Evolutionary conservation across 2,797 vertebrate species (phyloP), one percentile per base, ranked within the genome.

Genomic region (Rhodeus uyekii): DNA sequence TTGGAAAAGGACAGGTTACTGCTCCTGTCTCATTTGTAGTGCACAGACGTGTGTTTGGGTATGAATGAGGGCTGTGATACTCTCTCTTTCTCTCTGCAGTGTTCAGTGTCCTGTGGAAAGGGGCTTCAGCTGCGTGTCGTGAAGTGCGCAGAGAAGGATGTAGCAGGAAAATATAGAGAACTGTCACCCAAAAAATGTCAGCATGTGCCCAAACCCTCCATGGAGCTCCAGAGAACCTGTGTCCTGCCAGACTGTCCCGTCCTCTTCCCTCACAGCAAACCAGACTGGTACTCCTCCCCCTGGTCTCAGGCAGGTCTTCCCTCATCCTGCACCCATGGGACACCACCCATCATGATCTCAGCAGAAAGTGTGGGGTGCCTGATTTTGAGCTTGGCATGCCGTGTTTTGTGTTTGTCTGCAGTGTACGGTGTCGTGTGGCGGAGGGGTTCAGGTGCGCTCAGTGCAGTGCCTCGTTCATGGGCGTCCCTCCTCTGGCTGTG

Each of bases 341-440:
- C 8, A 2, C 55, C 12, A 58, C 24, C 14, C 24, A 0, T 32
- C 9, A 13, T 22, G 68, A 48, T 8, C 18, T 64, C 61, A 64
- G 4, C 32, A 36, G 32, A 5, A 22, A 64, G 61, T 78, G 6
- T 48, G 39, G 84, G 34, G 81, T 75, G 27, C 39, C 3, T 39
- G 29, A 16, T 29, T 16, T 60, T 60, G 27, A 60, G 14, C 55
- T 29, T 60, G 13, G 5, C 24, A 29, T 60, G 55, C 32, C 86
- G 78, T 81, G 80, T 75, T 83, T 82, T 85, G 29, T 86, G 63
- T 84, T 71, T 85, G 71, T 85, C 34, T 29, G 46, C 90, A 97
- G 97, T 98, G 97, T 86, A 94, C 97, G 1, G 96, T 96, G 86
- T 95, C 95, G n/a, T 98, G 97, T 82, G 97, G 97, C 8, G 96